Evolutionary conservation across 2,113 vertebrate genomes (phyloP).

Genomic region (Ahaetulla prasina): DNA sequence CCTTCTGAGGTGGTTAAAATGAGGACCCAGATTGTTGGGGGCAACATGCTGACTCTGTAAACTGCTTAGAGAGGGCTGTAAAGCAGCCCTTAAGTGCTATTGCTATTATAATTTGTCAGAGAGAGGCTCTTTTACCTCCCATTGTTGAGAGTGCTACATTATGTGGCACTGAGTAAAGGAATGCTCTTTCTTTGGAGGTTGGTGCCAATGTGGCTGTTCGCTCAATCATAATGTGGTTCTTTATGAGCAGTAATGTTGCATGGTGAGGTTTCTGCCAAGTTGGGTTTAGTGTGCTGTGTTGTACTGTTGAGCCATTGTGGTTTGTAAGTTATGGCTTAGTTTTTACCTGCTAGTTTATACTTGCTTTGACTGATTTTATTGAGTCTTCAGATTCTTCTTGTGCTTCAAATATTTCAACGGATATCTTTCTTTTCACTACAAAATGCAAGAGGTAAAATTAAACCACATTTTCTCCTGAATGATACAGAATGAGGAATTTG

Average conservation of each 20-base stretch:
- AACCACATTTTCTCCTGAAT: neutral
- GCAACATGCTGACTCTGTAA: too few relatives aligned
- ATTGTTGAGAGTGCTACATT: neutral
- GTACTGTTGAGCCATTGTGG: neutral
- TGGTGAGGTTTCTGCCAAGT: neutral
- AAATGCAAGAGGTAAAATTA: neutral
- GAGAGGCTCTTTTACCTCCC: neutral
- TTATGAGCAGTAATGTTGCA: neutral
- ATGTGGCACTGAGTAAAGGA: neutral
- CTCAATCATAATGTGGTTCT: neutral
- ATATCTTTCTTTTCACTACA: neutral
- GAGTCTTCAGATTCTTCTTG: neutral
- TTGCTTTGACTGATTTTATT: neutral
- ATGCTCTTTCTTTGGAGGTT: neutral
- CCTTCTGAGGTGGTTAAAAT: too few relatives aligned
- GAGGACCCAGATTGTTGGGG: too few relatives aligned
- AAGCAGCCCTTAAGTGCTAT: too few relatives aligned
- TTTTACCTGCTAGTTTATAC: neutral
- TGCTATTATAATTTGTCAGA: neutral
- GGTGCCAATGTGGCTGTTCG: neutral
- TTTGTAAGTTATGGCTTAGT: neutral
- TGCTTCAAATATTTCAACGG: neutral
- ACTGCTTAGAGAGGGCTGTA: too few relatives aligned
- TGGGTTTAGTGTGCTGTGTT: neutral
- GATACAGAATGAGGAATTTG: neutral